phyloP scores from a whole-genome alignment of 1,140 invertebrate species.

The Xylocopa sonorina region DNA sequence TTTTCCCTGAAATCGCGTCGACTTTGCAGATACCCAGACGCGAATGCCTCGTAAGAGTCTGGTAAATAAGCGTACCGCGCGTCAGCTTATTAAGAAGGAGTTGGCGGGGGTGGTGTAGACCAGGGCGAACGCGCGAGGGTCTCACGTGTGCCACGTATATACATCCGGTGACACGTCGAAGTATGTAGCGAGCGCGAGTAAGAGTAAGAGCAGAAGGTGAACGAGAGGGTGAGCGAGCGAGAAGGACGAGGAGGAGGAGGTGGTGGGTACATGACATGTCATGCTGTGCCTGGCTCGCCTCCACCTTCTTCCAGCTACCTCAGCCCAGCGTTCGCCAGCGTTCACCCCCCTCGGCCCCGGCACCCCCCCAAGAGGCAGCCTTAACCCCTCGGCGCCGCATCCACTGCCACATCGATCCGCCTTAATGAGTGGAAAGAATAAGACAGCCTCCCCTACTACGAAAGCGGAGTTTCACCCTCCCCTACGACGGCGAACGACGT shows the following conservation, averaged over 20 bases:
- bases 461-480: constrained; percentile 66
- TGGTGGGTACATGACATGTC: constrained; percentile 68
- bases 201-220: constrained; percentile 23
- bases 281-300: constrained; percentile 70
- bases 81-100: constrained; percentile 39
- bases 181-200: constrained; percentile 25
- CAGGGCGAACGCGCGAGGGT: constrained; percentile 27
- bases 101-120: background rate
- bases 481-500: constrained; percentile 62
- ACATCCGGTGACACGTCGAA: background rate
- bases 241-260: background rate
- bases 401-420: constrained; percentile 81
- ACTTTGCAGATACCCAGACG: constrained; percentile 40
- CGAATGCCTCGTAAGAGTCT: constrained; percentile 44
- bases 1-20: constrained; percentile 29
- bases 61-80: constrained; percentile 51
- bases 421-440: constrained; percentile 83
- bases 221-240: background rate
- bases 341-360: too few relatives aligned
- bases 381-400: constrained; percentile 68
- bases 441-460: constrained; percentile 76
- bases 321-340: constrained; percentile 51
- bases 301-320: constrained; percentile 67
- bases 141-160: constrained; percentile 44
- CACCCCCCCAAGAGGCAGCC: constrained; percentile 52